These are phyloP conservation scores for Amiota communis DNA, from an alignment of 2,888 invertebrate genomes.

Conservation along the genomic window DNA sequence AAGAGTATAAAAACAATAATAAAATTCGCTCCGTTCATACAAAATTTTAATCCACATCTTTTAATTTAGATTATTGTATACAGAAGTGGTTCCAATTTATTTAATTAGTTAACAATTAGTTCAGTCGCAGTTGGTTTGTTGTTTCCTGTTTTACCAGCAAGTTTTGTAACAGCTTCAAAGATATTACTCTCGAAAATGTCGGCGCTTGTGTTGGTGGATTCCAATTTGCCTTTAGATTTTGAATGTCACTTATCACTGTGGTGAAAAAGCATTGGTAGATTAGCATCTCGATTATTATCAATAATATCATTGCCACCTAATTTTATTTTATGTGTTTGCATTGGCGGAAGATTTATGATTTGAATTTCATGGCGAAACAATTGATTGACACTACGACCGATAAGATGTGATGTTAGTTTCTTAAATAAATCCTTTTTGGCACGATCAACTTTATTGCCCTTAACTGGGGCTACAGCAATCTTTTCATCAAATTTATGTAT, in stretches of 20 bases:
- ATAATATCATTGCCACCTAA: constrained; percentile 56
- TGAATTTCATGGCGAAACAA: constrained; percentile 90
- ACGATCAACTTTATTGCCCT: constrained; percentile 88
- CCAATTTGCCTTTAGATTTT: constrained; percentile 8
- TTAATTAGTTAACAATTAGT: constrained; percentile 5
- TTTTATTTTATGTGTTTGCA: constrained; percentile 68
- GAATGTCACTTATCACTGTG: constrained; percentile 60
- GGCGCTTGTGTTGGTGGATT: neutral
- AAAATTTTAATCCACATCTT: no score
- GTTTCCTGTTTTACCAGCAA: neutral
- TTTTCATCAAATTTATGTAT: constrained; percentile 90
- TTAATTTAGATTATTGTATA: no score
- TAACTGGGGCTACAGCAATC: constrained; percentile 78
- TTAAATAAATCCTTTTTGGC: constrained; percentile 93
- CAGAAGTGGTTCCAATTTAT: no score
- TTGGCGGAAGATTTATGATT: constrained; percentile 87
- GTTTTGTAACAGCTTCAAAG: neutral
- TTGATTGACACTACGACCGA: constrained; percentile 89
- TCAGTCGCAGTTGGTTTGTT: constrained; percentile 48
- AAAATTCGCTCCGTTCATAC: no score
- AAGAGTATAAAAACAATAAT: no score
- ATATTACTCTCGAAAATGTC: constrained; percentile 27
- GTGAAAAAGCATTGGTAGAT: constrained; percentile 64
- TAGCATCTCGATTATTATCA: constrained; percentile 67
- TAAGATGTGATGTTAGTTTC: constrained; percentile 87